Conservation (phyloP, 2,888 invertebrate species). For the Campaea margaritaria region DNA sequence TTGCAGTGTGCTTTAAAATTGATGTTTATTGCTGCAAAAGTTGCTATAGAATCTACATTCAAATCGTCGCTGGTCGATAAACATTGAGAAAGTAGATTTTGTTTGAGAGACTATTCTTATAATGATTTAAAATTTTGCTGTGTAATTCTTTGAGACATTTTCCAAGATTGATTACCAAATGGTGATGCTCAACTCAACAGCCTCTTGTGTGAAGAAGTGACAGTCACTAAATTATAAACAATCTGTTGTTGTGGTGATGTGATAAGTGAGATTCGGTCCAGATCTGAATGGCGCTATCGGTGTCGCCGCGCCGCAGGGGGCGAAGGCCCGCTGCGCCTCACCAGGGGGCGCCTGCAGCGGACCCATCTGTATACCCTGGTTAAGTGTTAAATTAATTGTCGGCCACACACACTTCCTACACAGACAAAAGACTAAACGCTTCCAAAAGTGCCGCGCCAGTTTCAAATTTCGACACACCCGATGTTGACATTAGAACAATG, state of each 20-base stretch:
- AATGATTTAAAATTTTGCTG: neutral
- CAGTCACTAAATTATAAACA: constrained; percentile 60
- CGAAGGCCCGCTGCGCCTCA: constrained; percentile 59
- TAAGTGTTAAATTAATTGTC: constrained; percentile 77
- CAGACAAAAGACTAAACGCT: constrained; percentile 32
- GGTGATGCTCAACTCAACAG: constrained; percentile 25
- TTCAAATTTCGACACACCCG: constrained; percentile 54
- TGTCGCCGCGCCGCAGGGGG: constrained; percentile 61
- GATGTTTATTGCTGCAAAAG: constrained; percentile 20
- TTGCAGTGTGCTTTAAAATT: constrained; percentile 29
- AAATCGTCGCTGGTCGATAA: neutral
- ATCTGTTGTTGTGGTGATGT: constrained; percentile 58
- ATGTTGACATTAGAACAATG: constrained; percentile 76
- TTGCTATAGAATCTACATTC: neutral
- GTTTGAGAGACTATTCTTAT: neutral
- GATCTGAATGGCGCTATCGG: constrained; percentile 70
- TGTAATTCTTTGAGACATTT: constrained; percentile 18
- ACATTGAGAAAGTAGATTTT: neutral
- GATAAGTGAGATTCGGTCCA: constrained; percentile 61
- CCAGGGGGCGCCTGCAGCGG: constrained; percentile 49
- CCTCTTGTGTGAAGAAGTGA: constrained; percentile 46
- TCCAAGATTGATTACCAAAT: constrained; percentile 20
- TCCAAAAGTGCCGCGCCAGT: constrained; percentile 45
- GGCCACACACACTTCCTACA: constrained; percentile 50
- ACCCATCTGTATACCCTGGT: constrained; percentile 54